Evolutionary conservation across 2,113 vertebrate species (phyloP), one percentile per base, ranked within the genome.

Genomic region (Prinia subflava): DNA sequence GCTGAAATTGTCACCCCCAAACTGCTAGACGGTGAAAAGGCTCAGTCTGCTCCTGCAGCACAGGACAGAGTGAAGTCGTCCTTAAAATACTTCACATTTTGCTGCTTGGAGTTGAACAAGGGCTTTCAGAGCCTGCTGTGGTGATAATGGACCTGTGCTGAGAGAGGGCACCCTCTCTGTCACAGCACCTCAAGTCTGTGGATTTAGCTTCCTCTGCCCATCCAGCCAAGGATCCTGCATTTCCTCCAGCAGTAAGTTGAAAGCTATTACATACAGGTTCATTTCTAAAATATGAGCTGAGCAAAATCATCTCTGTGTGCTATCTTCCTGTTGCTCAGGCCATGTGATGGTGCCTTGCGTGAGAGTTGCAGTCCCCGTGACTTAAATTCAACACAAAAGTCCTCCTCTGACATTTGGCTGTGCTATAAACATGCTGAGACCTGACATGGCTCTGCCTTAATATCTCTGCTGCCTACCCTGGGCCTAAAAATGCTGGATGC

Each of bases 261-360:
- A 93, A 97, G 90, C 92, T 94, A 82, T 56, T 83, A 63, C 65
- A 93, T 80, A 83, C 67, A 76, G 68, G 17, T 24, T 97, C 67
- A 93, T 94, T 96, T 94, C 92, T 94, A 94, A 96, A 94, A 91
- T 69, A 87, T 69, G 70, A 95, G 65, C 62, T 73, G 44, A 87
- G 69, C 7, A 24, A 76, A 83, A 81, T 69, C 81, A 80, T 83
- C 92, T 92, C 46, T 4, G 1, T 82, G 84, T 83, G 73, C 65
- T 53, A 30, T 89, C 78, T 88, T 89, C 62, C 64, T 95, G 90
- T 93, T 77, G 57, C 85, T 91, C 28, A 89, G 74, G 59, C 17
- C 49, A 37, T 75, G 82, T 39, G 35, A 52, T 55, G 20, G n/a
- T 80, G 67, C 14, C 70, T 84, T 68, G 90, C 9, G 13, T 88